Percentiles rank a stretch among this genome's conserved stretches.
Evolutionary conservation across 1,140 invertebrate species (phyloP).

Genomic region (Lordiphosa mommai): DNA sequence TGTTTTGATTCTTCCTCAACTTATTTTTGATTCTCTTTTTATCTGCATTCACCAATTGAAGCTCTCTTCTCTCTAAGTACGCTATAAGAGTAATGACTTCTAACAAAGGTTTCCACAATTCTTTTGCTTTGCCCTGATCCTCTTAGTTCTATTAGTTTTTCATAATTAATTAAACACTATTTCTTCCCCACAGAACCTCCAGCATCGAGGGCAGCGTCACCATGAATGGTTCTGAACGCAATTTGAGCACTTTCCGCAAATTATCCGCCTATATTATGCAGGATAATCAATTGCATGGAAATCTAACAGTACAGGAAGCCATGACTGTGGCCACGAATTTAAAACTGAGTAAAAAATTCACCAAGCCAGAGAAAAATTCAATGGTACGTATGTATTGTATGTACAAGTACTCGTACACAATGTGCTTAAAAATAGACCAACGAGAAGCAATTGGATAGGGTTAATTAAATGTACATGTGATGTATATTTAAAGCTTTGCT

Average conservation of each 20-base stretch:
- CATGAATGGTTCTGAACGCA: constrained; percentile 92
- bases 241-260: constrained; percentile 94
- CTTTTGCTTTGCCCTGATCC: no score
- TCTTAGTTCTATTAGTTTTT: no score
- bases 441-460: constrained; percentile 11
- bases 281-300: constrained; percentile 96
- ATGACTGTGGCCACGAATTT: constrained; percentile 95
- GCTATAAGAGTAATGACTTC: no score
- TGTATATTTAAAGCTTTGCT: constrained; percentile 1
- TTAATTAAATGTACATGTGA: constrained; percentile 7
- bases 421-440: neutral
- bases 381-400: constrained; percentile 85
- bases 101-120: no score
- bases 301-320: constrained; percentile 95
- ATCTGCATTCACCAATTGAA: no score
- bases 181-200: constrained; percentile 82
- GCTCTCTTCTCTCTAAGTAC: no score
- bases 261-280: constrained; percentile 99
- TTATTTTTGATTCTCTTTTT: no score
- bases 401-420: neutral
- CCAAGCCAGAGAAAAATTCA: constrained; percentile 87
- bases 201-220: constrained; percentile 89
- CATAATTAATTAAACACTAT: no score
- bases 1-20: no score
- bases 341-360: constrained; percentile 88